Base-by-base conservation (phyloP, 1,140 invertebrate genomes). In the Panulirus ornatus region DNA sequence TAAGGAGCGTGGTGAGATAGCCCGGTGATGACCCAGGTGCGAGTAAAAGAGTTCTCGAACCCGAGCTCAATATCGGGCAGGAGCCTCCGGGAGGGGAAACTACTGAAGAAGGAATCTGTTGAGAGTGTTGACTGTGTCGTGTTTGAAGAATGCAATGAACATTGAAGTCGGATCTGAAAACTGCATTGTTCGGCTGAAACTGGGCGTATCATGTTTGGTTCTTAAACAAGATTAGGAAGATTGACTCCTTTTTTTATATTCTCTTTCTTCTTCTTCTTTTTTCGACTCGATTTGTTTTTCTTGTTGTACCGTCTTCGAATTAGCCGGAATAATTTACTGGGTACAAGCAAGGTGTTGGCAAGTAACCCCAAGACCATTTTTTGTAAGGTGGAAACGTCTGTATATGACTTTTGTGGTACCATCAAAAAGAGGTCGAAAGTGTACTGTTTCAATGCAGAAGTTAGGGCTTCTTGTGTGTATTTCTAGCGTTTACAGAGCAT, bases 191-290 rank as follows among this genome's bases (percentile, higher is more conserved):
- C 79, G 30, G 27, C 63, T 63, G 79, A 83, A 84, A 89, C 79
- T 89, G 79, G 87, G 70, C 87, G 87, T 82, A 89, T 89, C 87
- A 66, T 89, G 79, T 89, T 89, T 89, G 87, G 78, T 84, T 30
- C 30, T 73, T 51, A 47, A 89, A 89, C 87, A 89, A 79, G 71
- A 89, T 89, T 89, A 89, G 70, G 51, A 34, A 40, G 51, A 36
- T 66, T 34, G 44, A 27, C 47, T 71, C 44, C 42, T 42, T 40
- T 42, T 63, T 38, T n/a, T 30, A 42, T 84, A 19, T 40, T 22
- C 42, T 42, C 40, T n/a, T 19, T 63, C 6, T 78, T 79, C 36
- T 11, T 66, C 42, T 36, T 36, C 82, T 38, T 84, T 71, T 66
- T 71, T 47, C 66, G 83, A 73, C 30, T 84, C 44, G 58, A 34